These are phyloP conservation scores for Bombus balteatus DNA, from an alignment of 1,140 invertebrate species.

Conservation along the genomic window DNA sequence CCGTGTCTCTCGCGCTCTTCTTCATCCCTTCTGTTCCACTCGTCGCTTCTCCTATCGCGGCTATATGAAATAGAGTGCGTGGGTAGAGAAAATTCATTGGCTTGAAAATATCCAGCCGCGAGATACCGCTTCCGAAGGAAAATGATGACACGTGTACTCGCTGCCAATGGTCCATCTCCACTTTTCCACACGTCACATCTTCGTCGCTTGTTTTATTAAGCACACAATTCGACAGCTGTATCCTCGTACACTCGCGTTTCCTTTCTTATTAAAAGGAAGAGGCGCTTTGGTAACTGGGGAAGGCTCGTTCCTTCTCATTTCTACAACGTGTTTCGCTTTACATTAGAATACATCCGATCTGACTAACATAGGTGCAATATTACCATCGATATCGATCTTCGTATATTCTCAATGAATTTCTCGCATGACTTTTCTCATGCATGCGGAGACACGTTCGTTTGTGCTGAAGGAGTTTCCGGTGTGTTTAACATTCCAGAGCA, in stretches of 20 bases:
- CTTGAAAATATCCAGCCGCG: constrained; percentile 23
- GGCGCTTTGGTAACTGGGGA: neutral
- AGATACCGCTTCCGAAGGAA: neutral
- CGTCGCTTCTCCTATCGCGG: neutral
- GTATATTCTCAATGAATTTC: no score
- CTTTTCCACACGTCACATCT: neutral
- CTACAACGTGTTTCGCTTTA: no score
- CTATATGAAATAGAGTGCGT: constrained; percentile 10
- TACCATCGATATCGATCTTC: no score
- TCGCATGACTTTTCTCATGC: neutral
- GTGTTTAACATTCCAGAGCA: constrained; percentile 29
- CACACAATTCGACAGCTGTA: neutral
- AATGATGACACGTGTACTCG: neutral
- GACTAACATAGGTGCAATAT: no score
- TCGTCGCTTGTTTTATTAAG: constrained; percentile 2
- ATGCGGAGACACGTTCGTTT: neutral
- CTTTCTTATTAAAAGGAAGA: neutral
- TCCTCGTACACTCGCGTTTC: neutral
- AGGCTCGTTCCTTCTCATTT: neutral
- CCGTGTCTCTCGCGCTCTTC: neutral
- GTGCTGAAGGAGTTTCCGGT: neutral
- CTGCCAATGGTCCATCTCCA: neutral
- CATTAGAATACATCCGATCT: no score
- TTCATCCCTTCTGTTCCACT: neutral
- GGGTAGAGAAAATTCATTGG: constrained; percentile 37